Evolutionary conservation across 2,888 invertebrate species (phyloP).

Genomic region (Anoplius nigerrimus): DNA sequence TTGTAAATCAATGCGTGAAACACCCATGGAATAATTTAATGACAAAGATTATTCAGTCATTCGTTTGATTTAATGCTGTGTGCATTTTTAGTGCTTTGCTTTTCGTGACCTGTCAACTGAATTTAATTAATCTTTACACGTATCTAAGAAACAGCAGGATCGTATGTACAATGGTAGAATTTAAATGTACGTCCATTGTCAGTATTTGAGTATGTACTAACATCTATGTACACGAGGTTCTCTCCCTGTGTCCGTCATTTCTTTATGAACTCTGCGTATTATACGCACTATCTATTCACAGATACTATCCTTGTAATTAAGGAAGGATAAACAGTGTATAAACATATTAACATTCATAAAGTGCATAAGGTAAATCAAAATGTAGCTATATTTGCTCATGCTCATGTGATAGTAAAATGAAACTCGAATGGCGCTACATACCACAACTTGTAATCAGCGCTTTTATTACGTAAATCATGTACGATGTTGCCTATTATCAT

Average conservation of each 20-base stretch:
- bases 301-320: slow-evolving; percentile 24
- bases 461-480: slow-evolving; percentile 52
- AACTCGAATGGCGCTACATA: slow-evolving; percentile 52
- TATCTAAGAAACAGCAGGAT: background rate
- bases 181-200: slow-evolving; percentile 15
- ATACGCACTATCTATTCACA: slow-evolving; percentile 31
- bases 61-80: too few relatives aligned
- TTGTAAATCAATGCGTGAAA: too few relatives aligned
- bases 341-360: slow-evolving; percentile 45
- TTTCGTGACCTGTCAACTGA: too few relatives aligned
- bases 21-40: too few relatives aligned
- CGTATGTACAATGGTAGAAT: slow-evolving; percentile 1
- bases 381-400: slow-evolving; percentile 59
- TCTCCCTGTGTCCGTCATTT: slow-evolving; percentile 34
- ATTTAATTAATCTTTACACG: background rate
- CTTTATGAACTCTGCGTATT: slow-evolving; percentile 39
- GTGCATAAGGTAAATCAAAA: slow-evolving; percentile 52
- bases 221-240: slow-evolving; percentile 24
- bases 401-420: slow-evolving; percentile 64
- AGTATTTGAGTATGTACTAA: slow-evolving; percentile 24
- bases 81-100: too few relatives aligned
- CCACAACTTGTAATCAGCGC: slow-evolving; percentile 42
- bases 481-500: slow-evolving; percentile 37
- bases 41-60: too few relatives aligned
- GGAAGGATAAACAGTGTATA: slow-evolving; percentile 43